Evolutionary conservation across 2,113 vertebrate genomes (phyloP), one percentile per base, ranked within the genome.

Genomic region (Casuarius casuarius): DNA sequence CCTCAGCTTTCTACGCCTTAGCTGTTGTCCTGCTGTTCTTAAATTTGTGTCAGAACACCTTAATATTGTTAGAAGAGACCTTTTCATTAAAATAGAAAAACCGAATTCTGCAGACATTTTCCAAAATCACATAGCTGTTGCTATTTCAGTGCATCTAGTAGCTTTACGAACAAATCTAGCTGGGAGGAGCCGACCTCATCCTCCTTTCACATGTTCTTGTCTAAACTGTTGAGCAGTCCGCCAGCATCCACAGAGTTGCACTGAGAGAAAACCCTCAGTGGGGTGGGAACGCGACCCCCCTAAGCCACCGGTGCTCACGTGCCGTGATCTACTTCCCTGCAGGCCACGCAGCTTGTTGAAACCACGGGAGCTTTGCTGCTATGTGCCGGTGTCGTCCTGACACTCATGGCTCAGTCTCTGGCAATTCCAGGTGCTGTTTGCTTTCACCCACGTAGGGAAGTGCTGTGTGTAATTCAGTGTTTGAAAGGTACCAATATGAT

Each of bases 281-380:
- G 74, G 70, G 80, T 7, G 25, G 31, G 58, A 59, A 15, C 28
- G 58, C 33, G 76, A 61, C 28, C 51, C 20, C 20, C 7, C 86
- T 67, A 72, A 82, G 61, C 76, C 77, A 18, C 77, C 1, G 9
- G 91, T 71, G 93, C 89, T 93, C 70, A 54, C n/a, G 5, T 84
- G 80, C 78, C 16, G 3, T 6, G 40, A 84, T 81, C 74, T 46
- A 23, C 68, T 79, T 75, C 61, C 51, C 83, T 93, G 89, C 63
- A 92, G 78, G 72, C 73, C 38, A 33, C 83, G 76, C 78, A 89
- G 85, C 66, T 73, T 88, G 93, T 81, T 62, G 51, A 91, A 94
- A 85, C 75, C 91, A 58, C 80, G 94, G 93, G 95, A 96, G 95
- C 94, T 97, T 94, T 96, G 97, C 97, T 98, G 96, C 96, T 97